Evolutionary conservation across 2,888 invertebrate species (phyloP), one percentile per base, ranked within the genome.

Genomic region (Amaurobius ferox): DNA sequence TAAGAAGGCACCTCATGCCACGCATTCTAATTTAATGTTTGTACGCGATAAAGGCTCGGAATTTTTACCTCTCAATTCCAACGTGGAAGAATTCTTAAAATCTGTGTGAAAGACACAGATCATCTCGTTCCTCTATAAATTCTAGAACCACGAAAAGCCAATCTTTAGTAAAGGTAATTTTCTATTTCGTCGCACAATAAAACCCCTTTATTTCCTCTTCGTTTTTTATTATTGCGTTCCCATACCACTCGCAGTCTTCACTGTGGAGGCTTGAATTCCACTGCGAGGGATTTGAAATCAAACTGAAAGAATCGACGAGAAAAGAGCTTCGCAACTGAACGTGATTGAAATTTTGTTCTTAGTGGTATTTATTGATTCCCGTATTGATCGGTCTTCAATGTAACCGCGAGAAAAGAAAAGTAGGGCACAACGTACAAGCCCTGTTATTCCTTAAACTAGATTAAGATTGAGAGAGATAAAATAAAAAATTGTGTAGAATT

Each of bases 341-440:
- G 73, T 73, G 79, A 73, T 72, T 73, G 72, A 66, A 79, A 67
- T 73, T 64, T 79, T 66, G 39, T 78, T 29, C 55, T 48, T 32
- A 44, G 11, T 62, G 32, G 44, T 44, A 29, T 72, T n/a, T 73
- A 79, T 73, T 67, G 79, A 79, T 79, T 73, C 16, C 26, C 7
- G n/a, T 48, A 73, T 79, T 48, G 79, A 79, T 79, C 66, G 48
- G n/a, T n/a, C 64, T 28, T 61, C 7, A 55, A 23, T 55, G 23
- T 23, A 23, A 3, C 19, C 16, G 23, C 16, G 5, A 35, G 11
- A 35, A 35, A 35, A 35, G 11, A 35, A 7, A 35, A 35, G n/a
- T n/a, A n/a, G n/a, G n/a, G n/a, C n/a, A n/a, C n/a, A n/a, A n/a
- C n/a, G n/a, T n/a, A n/a, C n/a, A n/a, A n/a, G n/a, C n/a, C n/a